Evolutionary conservation across 2,113 vertebrate genomes (phyloP).

Genomic region (Ameiurus melas): DNA sequence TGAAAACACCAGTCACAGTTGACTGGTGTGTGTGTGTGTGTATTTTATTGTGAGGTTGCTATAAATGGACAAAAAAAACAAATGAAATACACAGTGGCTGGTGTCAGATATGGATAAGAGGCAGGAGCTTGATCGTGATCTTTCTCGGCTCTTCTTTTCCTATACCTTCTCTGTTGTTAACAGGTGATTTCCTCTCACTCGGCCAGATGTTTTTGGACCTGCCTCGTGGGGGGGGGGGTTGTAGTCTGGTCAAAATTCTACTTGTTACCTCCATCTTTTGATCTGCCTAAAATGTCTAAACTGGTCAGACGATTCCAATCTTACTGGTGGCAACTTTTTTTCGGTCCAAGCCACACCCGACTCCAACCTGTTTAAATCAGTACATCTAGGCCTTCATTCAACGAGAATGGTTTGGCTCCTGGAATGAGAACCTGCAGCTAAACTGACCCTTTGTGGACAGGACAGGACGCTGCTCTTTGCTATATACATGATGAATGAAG

Average conservation of each 20-base stretch:
- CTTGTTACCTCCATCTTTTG: not conserved
- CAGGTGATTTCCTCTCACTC: not conserved
- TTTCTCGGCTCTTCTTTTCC: not conserved
- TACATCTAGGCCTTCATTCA: too few species aligned
- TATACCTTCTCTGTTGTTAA: not conserved
- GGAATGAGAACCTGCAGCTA: too few species aligned
- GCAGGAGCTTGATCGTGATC: not conserved
- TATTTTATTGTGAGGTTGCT: not conserved
- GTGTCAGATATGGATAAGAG: not conserved
- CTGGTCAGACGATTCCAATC: not conserved
- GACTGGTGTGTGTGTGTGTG: not conserved
- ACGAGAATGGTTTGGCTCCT: too few species aligned
- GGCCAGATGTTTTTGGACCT: not conserved
- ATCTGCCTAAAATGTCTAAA: not conserved
- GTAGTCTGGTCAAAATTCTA: not conserved
- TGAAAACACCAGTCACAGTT: not conserved
- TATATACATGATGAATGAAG: slow-evolving; percentile 6
- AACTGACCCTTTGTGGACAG: not conserved
- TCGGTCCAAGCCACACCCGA: not conserved
- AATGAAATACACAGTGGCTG: not conserved
- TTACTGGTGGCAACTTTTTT: not conserved
- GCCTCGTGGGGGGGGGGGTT: too few species aligned
- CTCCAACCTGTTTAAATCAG: slow-evolving; percentile 5
- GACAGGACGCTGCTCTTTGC: not conserved
- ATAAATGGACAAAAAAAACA: not conserved